Conservation (phyloP, 2,113 vertebrate genomes). For the Vimba vimba region DNA sequence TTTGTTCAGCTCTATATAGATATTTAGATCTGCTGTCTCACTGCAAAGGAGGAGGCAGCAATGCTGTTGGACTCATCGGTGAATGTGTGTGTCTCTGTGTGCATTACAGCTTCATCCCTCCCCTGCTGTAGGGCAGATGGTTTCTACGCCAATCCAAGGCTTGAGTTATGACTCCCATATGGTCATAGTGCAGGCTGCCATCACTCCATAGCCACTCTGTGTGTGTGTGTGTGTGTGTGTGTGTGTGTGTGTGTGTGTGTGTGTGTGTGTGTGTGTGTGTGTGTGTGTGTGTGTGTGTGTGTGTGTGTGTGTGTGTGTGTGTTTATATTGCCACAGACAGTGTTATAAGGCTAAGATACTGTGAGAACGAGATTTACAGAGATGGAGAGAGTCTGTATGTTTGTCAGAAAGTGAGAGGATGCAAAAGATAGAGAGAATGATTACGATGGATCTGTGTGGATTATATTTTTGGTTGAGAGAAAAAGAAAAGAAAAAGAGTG, state of each 20-base stretch:
- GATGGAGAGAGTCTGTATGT: conserved; percentile 4
- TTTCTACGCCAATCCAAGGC: conserved; percentile 60
- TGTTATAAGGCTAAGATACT: neutral
- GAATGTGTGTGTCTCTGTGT: conserved; percentile 48
- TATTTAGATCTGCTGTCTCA: neutral
- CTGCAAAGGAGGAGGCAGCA: neutral
- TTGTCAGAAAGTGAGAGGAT: neutral
- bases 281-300: conserved; percentile 2
- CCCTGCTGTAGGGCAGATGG: conserved; percentile 61
- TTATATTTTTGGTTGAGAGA: neutral
- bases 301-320: neutral
- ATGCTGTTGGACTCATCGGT: neutral
- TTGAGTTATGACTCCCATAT: conserved; percentile 71
- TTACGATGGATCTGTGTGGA: neutral
- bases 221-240: neutral
- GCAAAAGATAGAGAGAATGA: neutral
- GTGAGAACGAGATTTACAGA: conserved; percentile 16
- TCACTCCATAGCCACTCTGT: conserved; percentile 35
- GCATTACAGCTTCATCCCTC: conserved; percentile 48
- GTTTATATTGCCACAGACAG: conserved; percentile 1
- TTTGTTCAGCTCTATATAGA: neutral
- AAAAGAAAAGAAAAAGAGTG: neutral
- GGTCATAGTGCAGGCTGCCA: conserved; percentile 61
- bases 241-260: conserved; percentile 23
- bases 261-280: neutral